Evolutionary conservation across 2,797 vertebrate genomes (phyloP).

Genomic region (Alca torda): DNA sequence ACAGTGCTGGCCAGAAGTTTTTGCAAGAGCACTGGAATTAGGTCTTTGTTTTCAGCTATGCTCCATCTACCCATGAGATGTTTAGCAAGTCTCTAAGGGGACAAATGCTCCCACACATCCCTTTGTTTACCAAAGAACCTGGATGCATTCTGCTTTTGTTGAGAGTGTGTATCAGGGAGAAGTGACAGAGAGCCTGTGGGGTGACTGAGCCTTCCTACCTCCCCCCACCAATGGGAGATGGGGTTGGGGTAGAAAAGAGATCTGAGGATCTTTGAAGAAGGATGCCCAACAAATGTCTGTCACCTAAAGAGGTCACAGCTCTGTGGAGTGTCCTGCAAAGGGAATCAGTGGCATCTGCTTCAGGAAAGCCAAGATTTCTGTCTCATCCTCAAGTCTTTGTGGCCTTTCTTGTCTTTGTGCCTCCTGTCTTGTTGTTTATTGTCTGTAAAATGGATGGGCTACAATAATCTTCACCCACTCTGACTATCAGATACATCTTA

Average conservation of each 20-base stretch:
- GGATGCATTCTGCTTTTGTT: background rate
- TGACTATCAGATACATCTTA: background rate
- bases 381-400: background rate
- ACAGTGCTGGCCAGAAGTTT: conserved; percentile 30
- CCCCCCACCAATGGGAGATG: background rate
- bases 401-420: background rate
- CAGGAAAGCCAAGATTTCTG: background rate
- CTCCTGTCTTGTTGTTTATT: background rate
- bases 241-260: background rate
- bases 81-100: background rate
- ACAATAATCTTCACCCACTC: background rate
- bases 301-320: background rate
- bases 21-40: conserved; percentile 14
- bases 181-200: background rate
- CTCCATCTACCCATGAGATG: background rate
- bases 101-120: background rate
- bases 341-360: background rate
- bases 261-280: background rate
- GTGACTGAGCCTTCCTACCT: background rate
- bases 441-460: background rate
- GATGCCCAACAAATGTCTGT: background rate
- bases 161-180: fast-evolving
- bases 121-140: background rate
- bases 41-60: conserved; percentile 16
- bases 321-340: background rate